Percentiles rank a stretch among this genome's conserved stretches.
Evolutionary conservation across 2,797 vertebrate species (phyloP).

Genomic region (Stomatorhinus walkeri): DNA sequence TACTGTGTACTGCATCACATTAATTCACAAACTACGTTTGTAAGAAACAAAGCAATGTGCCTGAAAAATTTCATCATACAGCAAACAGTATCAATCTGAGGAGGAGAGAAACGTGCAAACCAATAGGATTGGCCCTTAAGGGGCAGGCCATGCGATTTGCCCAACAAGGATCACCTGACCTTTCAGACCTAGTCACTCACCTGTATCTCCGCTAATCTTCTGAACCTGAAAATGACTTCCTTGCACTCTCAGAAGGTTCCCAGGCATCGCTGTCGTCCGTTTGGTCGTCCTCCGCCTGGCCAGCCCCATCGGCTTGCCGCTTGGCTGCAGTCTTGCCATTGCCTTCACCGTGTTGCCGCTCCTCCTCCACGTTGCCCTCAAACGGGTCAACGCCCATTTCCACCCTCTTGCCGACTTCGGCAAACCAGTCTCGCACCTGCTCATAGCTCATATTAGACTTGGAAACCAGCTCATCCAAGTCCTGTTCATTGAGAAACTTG

Average conservation of each 20-base stretch:
- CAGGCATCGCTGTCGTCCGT: slow-evolving; percentile 70
- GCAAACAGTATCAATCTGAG: neutral
- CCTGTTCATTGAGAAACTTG: slow-evolving; percentile 93
- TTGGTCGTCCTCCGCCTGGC: slow-evolving; percentile 56
- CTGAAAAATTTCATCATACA: neutral
- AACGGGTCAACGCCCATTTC: slow-evolving; percentile 60
- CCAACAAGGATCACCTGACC: neutral
- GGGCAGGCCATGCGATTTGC: neutral
- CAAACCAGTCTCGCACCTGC: slow-evolving; percentile 79
- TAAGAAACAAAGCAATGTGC: neutral
- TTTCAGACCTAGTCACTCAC: slow-evolving; percentile 9
- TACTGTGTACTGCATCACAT: neutral
- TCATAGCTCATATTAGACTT: slow-evolving; percentile 97
- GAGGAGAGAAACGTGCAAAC: neutral
- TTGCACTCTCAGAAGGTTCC: slow-evolving; percentile 71
- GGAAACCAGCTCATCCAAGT: slow-evolving; percentile 92
- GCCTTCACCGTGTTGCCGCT: slow-evolving; percentile 25
- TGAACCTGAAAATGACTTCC: slow-evolving; percentile 66
- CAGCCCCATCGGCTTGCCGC: slow-evolving; percentile 20
- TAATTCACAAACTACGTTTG: neutral
- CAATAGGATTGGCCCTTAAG: neutral
- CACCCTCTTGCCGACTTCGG: slow-evolving; percentile 62
- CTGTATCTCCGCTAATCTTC: slow-evolving; percentile 51
- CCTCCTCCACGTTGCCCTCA: slow-evolving; percentile 50
- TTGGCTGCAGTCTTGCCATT: slow-evolving; percentile 22